Base-by-base conservation (phyloP, 2,797 vertebrate species). In the Amniataba percoides region DNA sequence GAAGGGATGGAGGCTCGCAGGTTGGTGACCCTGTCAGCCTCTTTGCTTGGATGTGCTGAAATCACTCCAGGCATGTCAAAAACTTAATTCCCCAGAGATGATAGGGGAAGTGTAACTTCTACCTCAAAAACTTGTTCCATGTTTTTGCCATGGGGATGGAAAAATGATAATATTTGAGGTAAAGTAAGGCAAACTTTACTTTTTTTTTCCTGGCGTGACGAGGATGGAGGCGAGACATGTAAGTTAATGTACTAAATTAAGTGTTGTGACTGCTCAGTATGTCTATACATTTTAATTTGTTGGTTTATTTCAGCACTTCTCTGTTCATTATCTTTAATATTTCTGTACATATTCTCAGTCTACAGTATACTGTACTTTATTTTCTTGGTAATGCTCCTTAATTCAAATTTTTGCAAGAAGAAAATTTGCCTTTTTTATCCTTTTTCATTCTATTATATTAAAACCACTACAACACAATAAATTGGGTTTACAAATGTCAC, bases 41-140 rank as follows among this genome's bases (percentile, higher is more conserved):
- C 67, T 76, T 52, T 40, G 68, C 80, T 74, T 67, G 75, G 71
- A 90, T 90, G 65, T 82, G 71, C 64, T 31, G 72, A 81, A 88
- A 88, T 87, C 67, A 73, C 79, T 85, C 48, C 34, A 62, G 77
- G 81, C 83, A 82, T 52, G 77, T 85, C 67, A 80, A 59, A 89
- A 91, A 88, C 39, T 27, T 74, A 4, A 88, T 70, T 87, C 81
- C 83, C 64, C 61, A 27, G 72, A 79, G 85, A 81, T 70, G 82
- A 84, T 62, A 70, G 45, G n/a, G n/a, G 45, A 80, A 87, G 77
- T 66, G 6, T 4, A 84, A 81, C 56, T 75, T 76, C 56, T 70
- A 25, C 69, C 71, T 77, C 13, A 71, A 69, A 72, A 90, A 85
- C 46, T 46, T 69, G 46, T 25, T 80, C 60, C 45, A 66, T 51